Conservation (phyloP, 2,797 vertebrate genomes). For the Zalophus californianus region DNA sequence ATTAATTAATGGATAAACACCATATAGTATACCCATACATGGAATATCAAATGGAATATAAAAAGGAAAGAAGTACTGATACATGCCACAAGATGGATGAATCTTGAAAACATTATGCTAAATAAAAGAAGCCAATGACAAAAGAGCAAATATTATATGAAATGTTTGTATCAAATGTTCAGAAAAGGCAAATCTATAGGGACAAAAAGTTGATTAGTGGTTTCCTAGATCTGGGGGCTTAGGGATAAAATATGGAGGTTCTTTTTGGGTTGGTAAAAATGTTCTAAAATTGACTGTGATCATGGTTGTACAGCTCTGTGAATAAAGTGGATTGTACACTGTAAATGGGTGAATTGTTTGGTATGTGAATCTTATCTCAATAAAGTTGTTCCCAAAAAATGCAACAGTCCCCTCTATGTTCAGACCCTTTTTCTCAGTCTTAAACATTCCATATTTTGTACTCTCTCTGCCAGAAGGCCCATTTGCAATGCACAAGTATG, state of each 20-base stretch:
- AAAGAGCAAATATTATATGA: background rate
- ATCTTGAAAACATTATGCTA: conserved; percentile 23
- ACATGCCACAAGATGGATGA: background rate
- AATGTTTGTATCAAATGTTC: background rate
- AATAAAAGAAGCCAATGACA: background rate
- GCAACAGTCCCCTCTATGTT: background rate
- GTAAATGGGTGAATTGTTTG: background rate
- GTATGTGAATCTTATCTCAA: background rate
- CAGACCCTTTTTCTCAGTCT: background rate
- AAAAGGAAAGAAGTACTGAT: background rate
- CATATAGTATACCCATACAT: background rate
- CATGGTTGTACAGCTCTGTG: background rate
- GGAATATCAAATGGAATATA: background rate
- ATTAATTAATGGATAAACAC: background rate
- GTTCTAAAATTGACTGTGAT: background rate
- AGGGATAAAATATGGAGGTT: background rate
- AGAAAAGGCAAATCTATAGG: background rate
- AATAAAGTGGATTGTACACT: background rate
- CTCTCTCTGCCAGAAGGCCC: background rate
- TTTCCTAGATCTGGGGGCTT: background rate
- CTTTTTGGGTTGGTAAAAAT: background rate
- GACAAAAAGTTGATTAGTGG: conserved; percentile 10
- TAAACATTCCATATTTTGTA: background rate
- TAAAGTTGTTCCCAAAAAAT: conserved; percentile 13
- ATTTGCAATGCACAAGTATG: background rate